phyloP scores from a whole-genome alignment of 2,888 invertebrate genomes.

The Proisotoma minuta region DNA sequence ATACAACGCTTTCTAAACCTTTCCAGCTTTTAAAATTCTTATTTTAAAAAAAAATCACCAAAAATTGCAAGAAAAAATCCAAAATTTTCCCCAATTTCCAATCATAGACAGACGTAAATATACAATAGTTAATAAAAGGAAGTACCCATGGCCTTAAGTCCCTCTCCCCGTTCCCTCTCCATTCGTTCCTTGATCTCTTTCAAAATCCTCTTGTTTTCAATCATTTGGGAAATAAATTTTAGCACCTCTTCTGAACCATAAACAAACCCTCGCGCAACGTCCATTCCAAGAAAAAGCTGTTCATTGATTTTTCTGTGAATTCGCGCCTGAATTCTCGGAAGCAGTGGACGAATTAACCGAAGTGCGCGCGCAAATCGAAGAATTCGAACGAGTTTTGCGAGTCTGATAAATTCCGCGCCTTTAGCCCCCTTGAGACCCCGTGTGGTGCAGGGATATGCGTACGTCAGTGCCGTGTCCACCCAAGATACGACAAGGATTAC shows the following conservation, averaged over 20 bases:
- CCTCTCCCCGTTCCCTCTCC: conserved; percentile 51
- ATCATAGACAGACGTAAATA: too few relatives aligned
- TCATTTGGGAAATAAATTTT: conserved; percentile 56
- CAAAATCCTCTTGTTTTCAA: conserved; percentile 51
- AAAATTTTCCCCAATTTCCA: neutral
- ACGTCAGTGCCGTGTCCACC: conserved; percentile 23
- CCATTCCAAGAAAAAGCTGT: conserved; percentile 60
- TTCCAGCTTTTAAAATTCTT: neutral
- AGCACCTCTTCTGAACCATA: conserved; percentile 60
- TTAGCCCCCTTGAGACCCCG: neutral
- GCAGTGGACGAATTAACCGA: conserved; percentile 50
- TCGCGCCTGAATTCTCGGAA: conserved; percentile 56
- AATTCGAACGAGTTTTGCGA: conserved; percentile 6
- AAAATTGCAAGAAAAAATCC: neutral
- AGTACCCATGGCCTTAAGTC: conserved; percentile 55
- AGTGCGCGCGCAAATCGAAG: conserved; percentile 17
- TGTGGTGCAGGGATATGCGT: too few relatives aligned
- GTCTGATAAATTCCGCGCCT: neutral
- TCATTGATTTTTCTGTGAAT: conserved; percentile 58
- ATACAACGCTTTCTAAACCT: too few relatives aligned
- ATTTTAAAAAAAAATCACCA: neutral
- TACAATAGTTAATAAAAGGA: neutral
- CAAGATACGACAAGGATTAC: conserved; percentile 22
- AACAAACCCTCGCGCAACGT: conserved; percentile 62
- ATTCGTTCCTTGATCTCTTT: conserved; percentile 47